Evolutionary conservation across 1,140 invertebrate species (phyloP).

Genomic region (Paraescarpia echinospica): DNA sequence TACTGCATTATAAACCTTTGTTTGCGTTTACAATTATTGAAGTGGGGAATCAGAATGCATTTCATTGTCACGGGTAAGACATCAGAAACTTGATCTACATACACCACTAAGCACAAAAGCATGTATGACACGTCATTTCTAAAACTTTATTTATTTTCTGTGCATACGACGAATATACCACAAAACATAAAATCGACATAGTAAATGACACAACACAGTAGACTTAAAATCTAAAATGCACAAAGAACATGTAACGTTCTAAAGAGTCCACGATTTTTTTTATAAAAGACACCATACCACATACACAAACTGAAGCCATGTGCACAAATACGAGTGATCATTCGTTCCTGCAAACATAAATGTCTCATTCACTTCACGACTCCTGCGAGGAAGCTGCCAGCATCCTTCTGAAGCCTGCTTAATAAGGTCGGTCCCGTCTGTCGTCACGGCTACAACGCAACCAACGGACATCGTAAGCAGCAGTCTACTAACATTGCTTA

Average conservation of each 20-base stretch:
- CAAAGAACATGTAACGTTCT: neutral
- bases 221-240: slow-evolving; percentile 6
- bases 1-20: too few species aligned
- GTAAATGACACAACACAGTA: neutral
- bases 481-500: neutral
- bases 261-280: neutral
- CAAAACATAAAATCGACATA: neutral
- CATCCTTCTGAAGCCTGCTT: neutral
- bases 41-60: too few species aligned
- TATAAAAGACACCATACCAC: neutral
- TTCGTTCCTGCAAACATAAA: neutral
- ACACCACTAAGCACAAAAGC: neutral
- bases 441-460: neutral
- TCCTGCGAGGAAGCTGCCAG: neutral
- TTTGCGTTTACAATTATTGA: too few species aligned
- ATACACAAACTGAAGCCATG: neutral
- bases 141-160: neutral
- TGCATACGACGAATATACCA: neutral
- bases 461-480: neutral
- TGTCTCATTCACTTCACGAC: neutral
- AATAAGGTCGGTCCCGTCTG: neutral
- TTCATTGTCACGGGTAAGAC: neutral
- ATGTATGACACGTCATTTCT: neutral
- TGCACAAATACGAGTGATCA: neutral
- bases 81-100: neutral